phyloP scores from a whole-genome alignment of 2,113 vertebrate genomes.

The Brienomyrus longianalis region DNA sequence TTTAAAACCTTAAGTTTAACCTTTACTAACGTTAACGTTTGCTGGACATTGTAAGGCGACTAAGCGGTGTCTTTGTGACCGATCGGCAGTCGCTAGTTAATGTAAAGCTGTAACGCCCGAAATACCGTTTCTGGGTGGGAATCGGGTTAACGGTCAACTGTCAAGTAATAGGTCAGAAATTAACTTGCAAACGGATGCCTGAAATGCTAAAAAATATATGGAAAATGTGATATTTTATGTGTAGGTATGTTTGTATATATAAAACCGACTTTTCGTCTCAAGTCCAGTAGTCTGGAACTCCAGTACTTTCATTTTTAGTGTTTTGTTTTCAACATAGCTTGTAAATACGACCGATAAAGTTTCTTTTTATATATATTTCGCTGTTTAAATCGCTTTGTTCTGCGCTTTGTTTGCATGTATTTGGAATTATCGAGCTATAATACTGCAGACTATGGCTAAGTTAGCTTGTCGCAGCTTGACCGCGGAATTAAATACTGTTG shows the following conservation, averaged over 20 bases:
- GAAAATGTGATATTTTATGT: background rate
- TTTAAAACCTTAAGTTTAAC: background rate
- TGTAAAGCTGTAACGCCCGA: background rate
- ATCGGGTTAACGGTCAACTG: background rate
- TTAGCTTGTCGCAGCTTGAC: background rate
- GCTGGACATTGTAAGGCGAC: background rate
- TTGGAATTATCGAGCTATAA: background rate
- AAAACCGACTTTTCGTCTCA: background rate
- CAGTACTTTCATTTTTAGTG: background rate
- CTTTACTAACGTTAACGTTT: background rate
- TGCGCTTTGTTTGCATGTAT: background rate
- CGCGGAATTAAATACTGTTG: background rate
- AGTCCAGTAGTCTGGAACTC: background rate
- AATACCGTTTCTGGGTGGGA: background rate
- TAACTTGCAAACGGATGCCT: background rate
- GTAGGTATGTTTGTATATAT: background rate
- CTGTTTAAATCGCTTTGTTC: background rate
- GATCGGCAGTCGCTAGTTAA: background rate
- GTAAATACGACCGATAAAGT: background rate
- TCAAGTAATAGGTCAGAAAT: background rate
- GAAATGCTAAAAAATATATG: background rate
- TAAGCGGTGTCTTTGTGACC: background rate
- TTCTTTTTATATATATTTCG: background rate
- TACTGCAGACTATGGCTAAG: background rate
- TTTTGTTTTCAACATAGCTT: background rate